Conservation (phyloP, 2,797 vertebrate genomes). For the Malurus leucopterus region DNA sequence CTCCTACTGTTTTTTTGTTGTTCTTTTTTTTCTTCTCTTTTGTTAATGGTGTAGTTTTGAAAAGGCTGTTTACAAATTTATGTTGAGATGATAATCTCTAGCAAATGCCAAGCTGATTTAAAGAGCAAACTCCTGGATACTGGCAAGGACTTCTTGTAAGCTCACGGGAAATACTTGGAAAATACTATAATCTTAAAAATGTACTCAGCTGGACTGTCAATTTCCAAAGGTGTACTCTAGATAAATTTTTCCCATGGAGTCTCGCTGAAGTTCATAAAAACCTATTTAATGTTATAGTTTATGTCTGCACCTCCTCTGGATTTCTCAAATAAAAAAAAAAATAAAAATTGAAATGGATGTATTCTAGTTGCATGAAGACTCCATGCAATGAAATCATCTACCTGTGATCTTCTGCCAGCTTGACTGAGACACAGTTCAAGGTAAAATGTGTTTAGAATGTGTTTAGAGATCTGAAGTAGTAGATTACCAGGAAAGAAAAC, state of each 20-base stretch:
- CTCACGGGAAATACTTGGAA: neutral
- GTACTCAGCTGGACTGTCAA: neutral
- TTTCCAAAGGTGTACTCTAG: neutral
- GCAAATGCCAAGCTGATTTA: neutral
- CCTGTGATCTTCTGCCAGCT: constrained; percentile 56
- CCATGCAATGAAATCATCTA: neutral
- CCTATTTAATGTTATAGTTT: neutral
- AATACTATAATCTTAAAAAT: neutral
- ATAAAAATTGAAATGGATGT: neutral
- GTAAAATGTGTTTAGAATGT: constrained; percentile 32
- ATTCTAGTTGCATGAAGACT: neutral
- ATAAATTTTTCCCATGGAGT: neutral
- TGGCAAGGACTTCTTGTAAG: neutral
- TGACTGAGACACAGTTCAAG: constrained; percentile 16
- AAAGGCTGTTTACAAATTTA: neutral
- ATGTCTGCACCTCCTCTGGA: neutral
- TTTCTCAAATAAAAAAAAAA: neutral
- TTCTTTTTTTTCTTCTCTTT: neutral
- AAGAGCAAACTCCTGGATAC: neutral
- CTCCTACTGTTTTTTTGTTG: neutral
- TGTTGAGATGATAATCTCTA: neutral
- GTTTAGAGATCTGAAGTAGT: constrained; percentile 38
- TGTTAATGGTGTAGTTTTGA: neutral
- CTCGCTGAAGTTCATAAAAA: neutral
- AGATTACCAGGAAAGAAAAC: constrained; percentile 43